Base-by-base conservation (phyloP, 2,113 vertebrate species). In the Tyto alba region DNA sequence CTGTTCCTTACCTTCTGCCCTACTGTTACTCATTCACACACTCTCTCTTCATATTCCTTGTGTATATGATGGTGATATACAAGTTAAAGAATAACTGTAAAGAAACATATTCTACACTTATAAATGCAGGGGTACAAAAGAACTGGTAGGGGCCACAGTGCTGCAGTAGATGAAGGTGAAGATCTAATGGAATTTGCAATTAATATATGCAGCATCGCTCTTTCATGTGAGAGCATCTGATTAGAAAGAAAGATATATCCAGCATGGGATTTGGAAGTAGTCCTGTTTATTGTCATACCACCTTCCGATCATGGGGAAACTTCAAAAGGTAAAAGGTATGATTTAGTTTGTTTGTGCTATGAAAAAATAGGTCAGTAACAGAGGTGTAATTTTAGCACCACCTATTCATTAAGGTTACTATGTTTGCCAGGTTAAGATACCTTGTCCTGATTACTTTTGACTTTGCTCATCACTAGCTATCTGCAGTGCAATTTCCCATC, bases 171-270 rank as follows among this genome's bases (percentile, higher is more conserved):
- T 72, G 47, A 93, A 96, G 76, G 50, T 68, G 53, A 90, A 94
- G 56, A 89, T 96, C 69, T 95, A 79, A 94, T 93, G 83, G 75
- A 93, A 96, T 78, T 72, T 67, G 48, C 27, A 73, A 91, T 93
- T 92, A 87, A 69, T 85, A 36, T 45, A 82, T 80, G 26, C 19
- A 78, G 68, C 63, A 89, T 90, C 53, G 59, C 91, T 93, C 90
- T 97, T 90, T 93, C 86, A 77, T 90, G 64, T 75, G 80, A 91
- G 84, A 92, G 13, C 55, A 71, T 89, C 62, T 63, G 52, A 81
- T 93, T 73, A 68, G 62, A 86, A 89, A 92, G 66, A 40, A 55
- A 76, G 1, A 74, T 89, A 34, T 36, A 84, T 50, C 40, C 47
- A 53, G 53, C 40, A 7, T 12, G 27, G 71, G 41, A 71, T 69